Base-by-base conservation (phyloP, 92 coral and sea anemone species). In the Pocillopora grandis region DNA sequence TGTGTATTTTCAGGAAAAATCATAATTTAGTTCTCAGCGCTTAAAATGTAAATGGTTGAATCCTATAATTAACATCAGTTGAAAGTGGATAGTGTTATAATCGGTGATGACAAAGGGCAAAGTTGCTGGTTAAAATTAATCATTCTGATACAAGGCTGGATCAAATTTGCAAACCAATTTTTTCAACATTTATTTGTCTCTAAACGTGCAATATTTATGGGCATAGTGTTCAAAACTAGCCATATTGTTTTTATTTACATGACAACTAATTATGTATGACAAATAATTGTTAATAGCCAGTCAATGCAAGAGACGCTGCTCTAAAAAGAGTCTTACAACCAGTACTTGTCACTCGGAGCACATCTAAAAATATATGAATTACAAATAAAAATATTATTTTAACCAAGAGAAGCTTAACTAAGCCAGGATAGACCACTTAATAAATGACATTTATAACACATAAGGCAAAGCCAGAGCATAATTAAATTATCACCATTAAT, bases 151-250 rank as follows among this genome's bases (percentile, higher is more conserved):
- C 70, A n/a, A 48, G 59, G 23, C 62, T 37, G 72, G 72, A 48
- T 78, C 13, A 31, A 16, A 71, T 71, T 20, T 35, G 16, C 20
- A 21, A 31, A 21, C 2, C 16, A 55, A 19, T 70, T 70, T 59
- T 60, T 70, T 20, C 59, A 36, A 19, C 62, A 58, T 13, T 80
- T 80, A 70, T 80, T 80, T 80, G 85, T 81, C 69, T 81, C 85
- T 58, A 72, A 71, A 71, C 60, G 20, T 81, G 66, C 84, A 70
- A 33, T 81, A 81, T 81, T 81, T 81, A 80, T 70, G 76, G 76
- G 77, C 85, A 35, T 16, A 69, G 77, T 80, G 59, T 59, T 67
- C 71, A 23, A 42, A 58, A 80, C 84, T 80, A 76, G 76, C 76
- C 84, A 57, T 80, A 80, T 27, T 70, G 52, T 80, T 68, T 70